A percentile compares a stretch with the other conserved stretches of the same genome.
These are phyloP conservation scores for Tryphoninae sp. DNA, from an alignment of 2,888 invertebrate genomes.

Conservation along the genomic window DNA sequence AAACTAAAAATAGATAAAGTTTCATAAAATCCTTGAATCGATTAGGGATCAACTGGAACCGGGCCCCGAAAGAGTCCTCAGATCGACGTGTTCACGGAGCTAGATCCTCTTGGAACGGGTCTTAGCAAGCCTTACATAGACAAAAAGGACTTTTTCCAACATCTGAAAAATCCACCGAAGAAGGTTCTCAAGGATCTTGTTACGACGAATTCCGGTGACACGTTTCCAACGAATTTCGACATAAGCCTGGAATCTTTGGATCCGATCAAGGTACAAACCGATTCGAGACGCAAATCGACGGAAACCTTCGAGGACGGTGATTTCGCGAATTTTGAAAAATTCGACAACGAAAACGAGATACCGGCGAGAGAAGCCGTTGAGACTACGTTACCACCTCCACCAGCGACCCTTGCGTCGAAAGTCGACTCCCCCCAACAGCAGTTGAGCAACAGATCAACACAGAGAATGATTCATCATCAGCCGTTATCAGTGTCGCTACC, in stretches of 20 bases:
- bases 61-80: slow-evolving; percentile 75
- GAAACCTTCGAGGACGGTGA: slow-evolving; percentile 85
- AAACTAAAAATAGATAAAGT: slow-evolving; percentile 1
- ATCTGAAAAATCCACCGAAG: slow-evolving; percentile 96
- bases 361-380: slow-evolving; percentile 13
- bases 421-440: slow-evolving; percentile 65
- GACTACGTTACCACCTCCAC: slow-evolving; percentile 52
- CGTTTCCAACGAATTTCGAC: slow-evolving; percentile 77
- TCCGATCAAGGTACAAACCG: slow-evolving; percentile 68
- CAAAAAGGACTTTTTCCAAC: slow-evolving; percentile 98
- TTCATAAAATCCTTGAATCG: not conserved
- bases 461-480: slow-evolving; percentile 82
- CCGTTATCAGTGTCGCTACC: slow-evolving; percentile 88
- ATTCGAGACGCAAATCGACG: slow-evolving; percentile 82
- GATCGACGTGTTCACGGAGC: slow-evolving; percentile 94
- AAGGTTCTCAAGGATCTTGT: slow-evolving; percentile 94
- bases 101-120: slow-evolving; percentile 96
- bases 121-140: slow-evolving; percentile 96
- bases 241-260: slow-evolving; percentile 71
- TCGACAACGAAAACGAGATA: slow-evolving; percentile 66
- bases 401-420: slow-evolving; percentile 27
- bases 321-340: slow-evolving; percentile 79
- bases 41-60: slow-evolving; percentile 66
- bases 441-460: slow-evolving; percentile 65
- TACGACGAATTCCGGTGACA: slow-evolving; percentile 75